Conservation (phyloP, 2,888 invertebrate genomes). For the Mythimna impura region DNA sequence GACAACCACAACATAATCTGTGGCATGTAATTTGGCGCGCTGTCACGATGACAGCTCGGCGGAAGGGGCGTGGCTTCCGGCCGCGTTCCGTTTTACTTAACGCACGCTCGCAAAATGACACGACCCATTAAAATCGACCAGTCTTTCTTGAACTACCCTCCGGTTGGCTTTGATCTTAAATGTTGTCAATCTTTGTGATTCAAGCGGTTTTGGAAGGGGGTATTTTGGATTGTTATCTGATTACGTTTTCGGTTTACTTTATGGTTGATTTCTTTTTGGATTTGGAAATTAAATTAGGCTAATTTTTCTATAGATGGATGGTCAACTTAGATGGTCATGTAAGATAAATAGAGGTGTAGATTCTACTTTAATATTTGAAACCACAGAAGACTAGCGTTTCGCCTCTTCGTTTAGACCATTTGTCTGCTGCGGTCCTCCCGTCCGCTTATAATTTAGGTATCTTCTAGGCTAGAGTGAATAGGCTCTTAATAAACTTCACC, state of each 20-base stretch:
- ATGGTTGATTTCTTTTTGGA: background rate
- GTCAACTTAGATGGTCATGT: too few relatives aligned
- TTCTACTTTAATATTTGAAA: too few relatives aligned
- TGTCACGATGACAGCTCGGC: slow-evolving; percentile 78
- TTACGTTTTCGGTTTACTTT: slow-evolving; percentile 24
- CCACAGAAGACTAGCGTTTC: too few relatives aligned
- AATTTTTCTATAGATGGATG: too few relatives aligned
- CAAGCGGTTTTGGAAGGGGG: slow-evolving; percentile 41
- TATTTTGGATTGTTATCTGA: slow-evolving; percentile 41
- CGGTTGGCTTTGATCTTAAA: slow-evolving; percentile 59
- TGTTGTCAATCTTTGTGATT: slow-evolving; percentile 62
- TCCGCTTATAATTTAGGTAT: too few relatives aligned
- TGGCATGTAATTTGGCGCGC: slow-evolving; percentile 77
- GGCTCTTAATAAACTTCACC: too few relatives aligned
- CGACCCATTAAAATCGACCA: slow-evolving; percentile 69
- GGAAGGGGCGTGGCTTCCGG: slow-evolving; percentile 87
- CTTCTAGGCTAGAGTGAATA: too few relatives aligned
- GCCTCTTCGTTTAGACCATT: too few relatives aligned
- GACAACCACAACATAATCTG: slow-evolving; percentile 66
- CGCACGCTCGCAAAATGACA: slow-evolving; percentile 71
- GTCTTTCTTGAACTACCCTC: slow-evolving; percentile 66
- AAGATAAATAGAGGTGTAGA: too few relatives aligned
- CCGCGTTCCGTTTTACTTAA: slow-evolving; percentile 82
- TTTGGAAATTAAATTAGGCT: too few relatives aligned
- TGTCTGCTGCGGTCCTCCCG: too few relatives aligned